These are phyloP conservation scores for Colinus virginianus DNA, from an alignment of 2,113 vertebrate species.

Conservation along the genomic window DNA sequence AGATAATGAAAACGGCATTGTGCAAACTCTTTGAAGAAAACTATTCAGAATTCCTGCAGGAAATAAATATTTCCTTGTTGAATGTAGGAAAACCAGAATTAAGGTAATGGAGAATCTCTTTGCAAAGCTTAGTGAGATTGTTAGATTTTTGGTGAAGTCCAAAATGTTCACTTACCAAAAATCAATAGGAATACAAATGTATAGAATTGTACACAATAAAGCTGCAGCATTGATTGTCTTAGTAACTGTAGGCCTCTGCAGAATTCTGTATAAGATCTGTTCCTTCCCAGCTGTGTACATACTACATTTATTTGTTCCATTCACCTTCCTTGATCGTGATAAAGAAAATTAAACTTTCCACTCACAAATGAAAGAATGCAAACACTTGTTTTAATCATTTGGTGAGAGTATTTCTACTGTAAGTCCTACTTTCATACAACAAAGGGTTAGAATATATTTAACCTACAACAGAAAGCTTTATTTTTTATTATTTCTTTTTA, in stretches of 20 bases:
- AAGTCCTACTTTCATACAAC: neutral
- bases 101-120: neutral
- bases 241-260: neutral
- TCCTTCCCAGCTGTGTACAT: neutral
- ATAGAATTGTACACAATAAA: neutral
- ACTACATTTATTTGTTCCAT: neutral
- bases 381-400: neutral
- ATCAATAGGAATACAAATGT: neutral
- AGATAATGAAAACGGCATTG: accelerated
- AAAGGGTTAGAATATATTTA: neutral
- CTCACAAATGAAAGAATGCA: neutral
- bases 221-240: neutral
- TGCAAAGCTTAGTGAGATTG: neutral
- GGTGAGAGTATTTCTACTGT: neutral
- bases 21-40: neutral
- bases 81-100: neutral
- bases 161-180: neutral
- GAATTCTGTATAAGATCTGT: neutral
- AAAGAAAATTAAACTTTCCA: neutral
- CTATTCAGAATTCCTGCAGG: neutral
- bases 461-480: neutral
- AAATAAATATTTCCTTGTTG: neutral
- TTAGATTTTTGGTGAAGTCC: neutral
- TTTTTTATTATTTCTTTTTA: neutral
- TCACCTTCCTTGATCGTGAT: neutral